Base-by-base conservation (phyloP, 2,888 invertebrate species). In the Danaus chrysippus region DNA sequence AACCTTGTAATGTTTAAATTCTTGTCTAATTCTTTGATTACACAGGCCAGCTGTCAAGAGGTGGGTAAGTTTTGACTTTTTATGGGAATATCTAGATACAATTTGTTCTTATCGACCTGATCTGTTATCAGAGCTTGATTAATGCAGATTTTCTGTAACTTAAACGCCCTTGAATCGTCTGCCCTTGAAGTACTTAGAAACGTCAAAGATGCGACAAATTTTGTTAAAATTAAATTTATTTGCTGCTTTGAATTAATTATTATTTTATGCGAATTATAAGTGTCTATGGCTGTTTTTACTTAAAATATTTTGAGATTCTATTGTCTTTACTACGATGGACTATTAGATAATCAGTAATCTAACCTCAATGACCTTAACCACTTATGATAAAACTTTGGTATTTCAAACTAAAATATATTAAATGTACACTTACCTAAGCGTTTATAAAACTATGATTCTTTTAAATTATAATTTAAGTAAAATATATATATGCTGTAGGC, bases 21-120 rank as follows among this genome's bases (percentile, higher is more conserved):
- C 87, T 92, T 93, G 91, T 91, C 86, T 78, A 90, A 92, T 84
- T 91, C 91, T 86, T 84, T 93, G 82, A 85, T 94, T 80, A 90
- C 92, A 81, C 91, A 92, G 87, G 94, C 93, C 86, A 92, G 92
- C 90, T 94, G 93, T 93, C 93, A 94, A 94, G 94, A 94, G 94
- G 94, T 94, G 91, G 93, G 94, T 94, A 93, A 93, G 93, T 94
- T 91, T 89, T 83, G 3, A 56, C 17, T 67, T 67, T 61, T 41
- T 34, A 57, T 58, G 52, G 46, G 62, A 53, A 59, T 59, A 57
- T 55, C 49, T 53, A 53, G 11, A 43, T 53, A 60, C 54, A 62
- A 46, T 56, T 53, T 44, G 42, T 13, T 41, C 42, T 56, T 61
- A 44, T 59, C 46, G 59, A 17, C 64, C 44, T 23, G 54, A 54